Percentiles rank a stretch among this genome's conserved stretches.
Conservation (phyloP, 2,113 vertebrate species). For the Siniperca knerii region DNA sequence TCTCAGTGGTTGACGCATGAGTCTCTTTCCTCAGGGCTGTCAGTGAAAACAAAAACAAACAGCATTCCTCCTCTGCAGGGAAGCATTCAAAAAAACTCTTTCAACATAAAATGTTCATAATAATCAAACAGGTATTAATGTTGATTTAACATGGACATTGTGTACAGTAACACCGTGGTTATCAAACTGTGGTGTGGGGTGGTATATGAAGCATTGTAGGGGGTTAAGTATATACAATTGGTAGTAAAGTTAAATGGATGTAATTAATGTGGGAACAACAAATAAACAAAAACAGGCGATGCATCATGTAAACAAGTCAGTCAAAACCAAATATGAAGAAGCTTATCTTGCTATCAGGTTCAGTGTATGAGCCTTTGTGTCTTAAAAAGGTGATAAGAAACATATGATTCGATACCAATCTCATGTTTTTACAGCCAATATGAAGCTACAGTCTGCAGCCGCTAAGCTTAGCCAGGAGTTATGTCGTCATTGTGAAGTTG, state of each 20-base stretch:
- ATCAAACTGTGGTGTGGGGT: neutral
- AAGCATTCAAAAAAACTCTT: slow-evolving; percentile 19
- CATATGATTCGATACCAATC: neutral
- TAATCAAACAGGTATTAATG: neutral
- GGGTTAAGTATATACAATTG: neutral
- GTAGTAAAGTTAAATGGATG: neutral
- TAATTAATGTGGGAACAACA: neutral
- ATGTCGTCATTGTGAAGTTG: too few species aligned
- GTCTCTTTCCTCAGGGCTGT: slow-evolving; percentile 67
- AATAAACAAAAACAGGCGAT: slow-evolving; percentile 7
- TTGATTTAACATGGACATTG: neutral
- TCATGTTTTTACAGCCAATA: neutral
- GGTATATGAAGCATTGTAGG: neutral
- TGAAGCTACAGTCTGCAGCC: neutral
- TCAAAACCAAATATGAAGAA: neutral
- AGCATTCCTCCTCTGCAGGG: slow-evolving; percentile 39
- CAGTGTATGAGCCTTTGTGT: neutral
- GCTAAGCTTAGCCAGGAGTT: too few species aligned
- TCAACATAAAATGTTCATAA: neutral
- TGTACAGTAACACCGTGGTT: neutral
- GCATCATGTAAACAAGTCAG: neutral
- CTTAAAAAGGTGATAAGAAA: neutral
- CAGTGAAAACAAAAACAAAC: slow-evolving; percentile 67
- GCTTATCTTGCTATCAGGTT: neutral
- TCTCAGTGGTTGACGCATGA: slow-evolving; percentile 70